Base-by-base conservation (phyloP, 2,888 invertebrate species). In the Drosophila nr. medialis region DNA sequence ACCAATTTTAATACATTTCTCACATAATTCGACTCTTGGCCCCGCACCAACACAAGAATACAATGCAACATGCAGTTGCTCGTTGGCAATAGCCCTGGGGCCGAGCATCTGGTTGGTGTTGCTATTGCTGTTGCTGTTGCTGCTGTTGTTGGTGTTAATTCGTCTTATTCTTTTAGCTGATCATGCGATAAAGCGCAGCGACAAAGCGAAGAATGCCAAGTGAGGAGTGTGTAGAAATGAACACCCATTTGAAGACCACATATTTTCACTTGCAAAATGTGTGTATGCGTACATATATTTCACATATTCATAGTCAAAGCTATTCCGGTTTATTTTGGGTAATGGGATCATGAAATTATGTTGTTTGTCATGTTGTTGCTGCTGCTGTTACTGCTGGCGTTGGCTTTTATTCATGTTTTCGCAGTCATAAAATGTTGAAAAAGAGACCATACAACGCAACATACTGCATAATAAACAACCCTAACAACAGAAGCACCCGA, bases 1-100 rank as follows among this genome's bases (percentile, higher is more conserved):
- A 89, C 68, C 75, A 77, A 65, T 88, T 88, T 86, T 73, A 82
- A 90, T 82, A 72, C 80, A 88, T 90, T 88, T 89, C 89, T 85
- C 86, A 88, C 84, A 84, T 80, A 81, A 84, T 78, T 81, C 81
- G 63, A 77, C 77, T 60, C 81, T 70, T 80, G 79, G 75, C 79
- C 78, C 78, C 75, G 68, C 34, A 54, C 15, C 36, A 36, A 54
- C 69, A 65, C 50, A 51, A 56, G 50, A 64, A 72, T 15, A 69
- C 73, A 81, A 73, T 71, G 38, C 53, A 56, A 49, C 21, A 48
- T 50, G 38, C 34, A 27, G 53, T 59, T 55, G 67, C 36, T 54
- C 60, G 67, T 50, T 64, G 60, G 36, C 66, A 61, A 72, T 66
- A 73, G 53, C 73, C 71, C 62, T 73, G 73, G 48, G 50, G 34